Percentiles rank a stretch among this genome's conserved stretches.
phyloP scores from a whole-genome alignment of 2,888 invertebrate genomes.

The Cataglyphis albicans region DNA sequence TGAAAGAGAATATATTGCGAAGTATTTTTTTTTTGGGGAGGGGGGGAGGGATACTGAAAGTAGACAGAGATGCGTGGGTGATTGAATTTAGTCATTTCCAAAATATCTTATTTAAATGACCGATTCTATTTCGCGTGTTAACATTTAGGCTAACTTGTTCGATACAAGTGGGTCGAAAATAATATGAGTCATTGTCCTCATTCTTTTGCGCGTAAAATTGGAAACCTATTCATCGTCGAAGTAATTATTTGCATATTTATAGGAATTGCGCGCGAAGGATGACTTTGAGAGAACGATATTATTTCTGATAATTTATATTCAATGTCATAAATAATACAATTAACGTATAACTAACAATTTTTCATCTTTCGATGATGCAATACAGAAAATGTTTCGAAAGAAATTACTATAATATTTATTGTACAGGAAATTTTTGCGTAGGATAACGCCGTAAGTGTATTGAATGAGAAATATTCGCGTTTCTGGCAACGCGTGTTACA shows the following conservation, averaged over 20 bases:
- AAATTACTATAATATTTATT: neutral
- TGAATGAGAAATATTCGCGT: constrained; percentile 25
- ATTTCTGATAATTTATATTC: constrained; percentile 8
- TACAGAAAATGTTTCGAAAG: neutral
- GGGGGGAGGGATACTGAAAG: neutral
- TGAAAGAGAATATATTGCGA: neutral
- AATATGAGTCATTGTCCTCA: neutral
- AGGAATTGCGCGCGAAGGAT: neutral
- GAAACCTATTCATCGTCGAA: constrained; percentile 30
- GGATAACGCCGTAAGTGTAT: neutral
- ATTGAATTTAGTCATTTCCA: neutral
- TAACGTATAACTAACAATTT: neutral
- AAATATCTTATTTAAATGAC: constrained; percentile 11
- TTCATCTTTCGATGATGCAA: neutral
- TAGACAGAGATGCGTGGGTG: constrained; percentile 12
- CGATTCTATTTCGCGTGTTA: constrained; percentile 53
- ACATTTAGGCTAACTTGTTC: constrained; percentile 48
- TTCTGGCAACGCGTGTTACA: constrained; percentile 47
- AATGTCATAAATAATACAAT: neutral
- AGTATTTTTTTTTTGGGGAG: neutral
- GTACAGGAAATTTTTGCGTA: neutral
- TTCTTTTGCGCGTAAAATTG: constrained; percentile 27
- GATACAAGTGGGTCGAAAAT: constrained; percentile 57
- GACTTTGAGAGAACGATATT: constrained; percentile 15
- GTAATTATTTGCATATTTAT: constrained; percentile 68